These are phyloP conservation scores for Heterohyrax brucei DNA, from an alignment of 2,797 vertebrate genomes.

Conservation along the genomic window DNA sequence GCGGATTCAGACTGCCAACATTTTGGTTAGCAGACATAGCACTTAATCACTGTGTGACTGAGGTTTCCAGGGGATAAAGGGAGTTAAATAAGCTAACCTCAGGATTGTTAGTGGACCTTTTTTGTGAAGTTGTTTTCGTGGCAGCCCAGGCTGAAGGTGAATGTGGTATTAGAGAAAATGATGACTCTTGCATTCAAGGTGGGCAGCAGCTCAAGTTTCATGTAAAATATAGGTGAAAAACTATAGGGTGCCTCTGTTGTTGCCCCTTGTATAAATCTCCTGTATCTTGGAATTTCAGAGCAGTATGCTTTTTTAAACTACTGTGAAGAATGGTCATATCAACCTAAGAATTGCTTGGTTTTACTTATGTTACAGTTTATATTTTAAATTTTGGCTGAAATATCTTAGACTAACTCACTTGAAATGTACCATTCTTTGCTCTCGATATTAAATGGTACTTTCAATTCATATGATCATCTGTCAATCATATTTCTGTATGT, in stretches of 20 bases:
- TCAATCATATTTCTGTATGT: not conserved
- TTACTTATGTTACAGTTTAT: constrained; percentile 37
- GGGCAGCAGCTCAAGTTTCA: not conserved
- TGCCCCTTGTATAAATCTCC: not conserved
- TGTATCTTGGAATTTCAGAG: not conserved
- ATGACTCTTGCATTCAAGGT: not conserved
- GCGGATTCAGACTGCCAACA: too few species aligned
- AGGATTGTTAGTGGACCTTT: not conserved
- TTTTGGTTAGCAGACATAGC: too few species aligned
- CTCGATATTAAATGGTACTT: not conserved
- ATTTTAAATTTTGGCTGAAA: not conserved
- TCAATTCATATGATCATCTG: not conserved
- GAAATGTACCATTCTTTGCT: not conserved
- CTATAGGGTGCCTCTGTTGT: not conserved
- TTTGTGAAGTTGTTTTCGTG: not conserved
- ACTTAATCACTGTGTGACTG: too few species aligned
- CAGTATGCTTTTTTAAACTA: not conserved
- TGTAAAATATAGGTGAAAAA: not conserved
- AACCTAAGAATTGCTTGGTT: not conserved
- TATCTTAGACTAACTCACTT: not conserved
- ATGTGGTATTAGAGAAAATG: not conserved
- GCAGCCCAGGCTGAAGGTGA: not conserved
- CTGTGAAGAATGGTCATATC: not conserved
- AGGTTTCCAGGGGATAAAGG: too few species aligned
- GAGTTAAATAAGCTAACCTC: not conserved